Evolutionary conservation across 2,888 invertebrate species (phyloP).

Genomic region (Scaptomyza parva): DNA sequence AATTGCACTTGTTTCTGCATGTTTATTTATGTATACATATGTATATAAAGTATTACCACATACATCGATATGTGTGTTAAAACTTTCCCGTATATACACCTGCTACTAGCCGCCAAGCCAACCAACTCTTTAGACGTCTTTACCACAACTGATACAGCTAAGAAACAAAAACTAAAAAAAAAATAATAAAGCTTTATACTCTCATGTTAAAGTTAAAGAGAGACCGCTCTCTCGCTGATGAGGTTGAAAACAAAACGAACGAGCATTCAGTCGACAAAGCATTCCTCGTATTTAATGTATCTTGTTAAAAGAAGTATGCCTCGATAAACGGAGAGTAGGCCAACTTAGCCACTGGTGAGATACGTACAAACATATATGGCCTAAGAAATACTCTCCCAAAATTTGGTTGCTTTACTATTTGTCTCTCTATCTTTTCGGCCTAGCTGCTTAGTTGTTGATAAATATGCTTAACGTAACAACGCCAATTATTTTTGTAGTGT

Average conservation of each 20-base stretch:
- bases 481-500: not conserved
- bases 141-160: conserved; percentile 46
- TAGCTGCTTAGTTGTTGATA: conserved; percentile 21
- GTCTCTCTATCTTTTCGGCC: conserved; percentile 11
- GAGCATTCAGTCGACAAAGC: not conserved
- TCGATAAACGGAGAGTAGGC: conserved; percentile 4
- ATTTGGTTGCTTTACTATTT: not conserved
- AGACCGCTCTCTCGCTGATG: conserved; percentile 32
- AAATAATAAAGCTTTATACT: conserved; percentile 26
- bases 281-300: not conserved
- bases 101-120: conserved; percentile 47
- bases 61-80: conserved; percentile 13
- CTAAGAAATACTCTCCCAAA: conserved; percentile 8
- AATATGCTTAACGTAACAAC: conserved; percentile 41
- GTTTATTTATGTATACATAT: not conserved
- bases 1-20: conserved; percentile 13
- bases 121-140: conserved; percentile 68
- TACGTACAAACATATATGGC: not conserved
- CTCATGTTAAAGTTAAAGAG: conserved; percentile 40
- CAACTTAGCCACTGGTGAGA: conserved; percentile 22
- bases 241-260: conserved; percentile 7
- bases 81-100: conserved; percentile 58
- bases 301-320: conserved; percentile 1
- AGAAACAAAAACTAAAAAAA: conserved; percentile 25
- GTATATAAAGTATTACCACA: not conserved